Evolutionary conservation across 2,797 vertebrate species (phyloP), one percentile per base, ranked within the genome.

Genomic region (Danio choprae): DNA sequence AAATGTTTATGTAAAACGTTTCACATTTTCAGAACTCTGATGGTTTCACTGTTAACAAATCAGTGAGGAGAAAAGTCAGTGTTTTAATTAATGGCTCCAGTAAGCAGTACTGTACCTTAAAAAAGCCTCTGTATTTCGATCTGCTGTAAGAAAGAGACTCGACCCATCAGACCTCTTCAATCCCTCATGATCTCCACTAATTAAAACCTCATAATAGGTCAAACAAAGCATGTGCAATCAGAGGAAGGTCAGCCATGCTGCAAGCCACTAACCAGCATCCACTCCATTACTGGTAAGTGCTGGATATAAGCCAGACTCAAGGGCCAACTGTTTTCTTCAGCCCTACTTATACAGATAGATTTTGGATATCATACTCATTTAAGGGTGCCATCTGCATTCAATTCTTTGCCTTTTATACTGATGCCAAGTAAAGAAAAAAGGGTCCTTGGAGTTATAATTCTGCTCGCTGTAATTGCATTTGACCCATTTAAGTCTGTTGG

Each of bases 161-260:
- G 82, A 88, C 89, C 90, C 89, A 86, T 83, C 11, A 87, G 88
- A 90, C 88, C 91, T 92, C 89, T 89, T 91, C 91, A 92, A 90
- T 88, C 85, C 90, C 87, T 86, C 87, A 90, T 92, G 89, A 92
- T 91, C 88, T 90, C 88, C 88, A 90, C 90, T 90, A 92, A 92
- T 92, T 91, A 90, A 91, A 87, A 86, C 86, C 89, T 90, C 88
- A 81, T 81, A 83, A 80, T 88, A 87, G 87, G 88, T 89, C 84
- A 90, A 84, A 87, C 84, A 88, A 92, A 88, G 89, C 89, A 86
- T 80, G 89, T 74, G 63, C 89, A 91, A 91, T 92, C 90, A 91
- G 89, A 67, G 88, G 85, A 88, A 88, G 89, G 89, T 89, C 90
- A 90, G 89, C 84, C 84, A 87, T 85, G 88, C 79, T 90, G 55